Percentiles rank a stretch among this genome's conserved stretches.
phyloP scores from a whole-genome alignment of 2,888 invertebrate genomes.

The Ephialtes manifestator region DNA sequence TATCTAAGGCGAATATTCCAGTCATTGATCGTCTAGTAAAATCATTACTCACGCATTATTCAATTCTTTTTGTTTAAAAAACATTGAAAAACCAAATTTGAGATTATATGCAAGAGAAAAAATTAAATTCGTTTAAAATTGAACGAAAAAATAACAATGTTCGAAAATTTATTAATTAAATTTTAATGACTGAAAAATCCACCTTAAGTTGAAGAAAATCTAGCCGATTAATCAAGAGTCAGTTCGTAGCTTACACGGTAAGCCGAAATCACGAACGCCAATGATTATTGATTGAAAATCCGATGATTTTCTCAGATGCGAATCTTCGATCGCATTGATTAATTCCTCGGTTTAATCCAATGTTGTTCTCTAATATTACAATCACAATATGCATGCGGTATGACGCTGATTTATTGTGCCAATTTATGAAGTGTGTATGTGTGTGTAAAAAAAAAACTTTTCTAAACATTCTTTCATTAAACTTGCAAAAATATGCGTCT shows the following conservation, averaged over 20 bases:
- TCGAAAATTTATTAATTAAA: not conserved
- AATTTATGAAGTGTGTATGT: conserved; percentile 27
- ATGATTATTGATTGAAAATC: not conserved
- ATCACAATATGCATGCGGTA: conserved; percentile 78
- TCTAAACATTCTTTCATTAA: no score
- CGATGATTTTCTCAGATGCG: not conserved
- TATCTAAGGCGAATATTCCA: not conserved
- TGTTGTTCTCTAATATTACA: conserved; percentile 73
- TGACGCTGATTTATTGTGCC: conserved; percentile 74
- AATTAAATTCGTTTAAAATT: no score
- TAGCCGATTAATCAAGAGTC: not conserved
- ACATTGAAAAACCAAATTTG: no score
- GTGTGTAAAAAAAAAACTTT: conserved; percentile 8
- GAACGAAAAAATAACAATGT: no score
- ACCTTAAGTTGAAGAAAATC: not conserved
- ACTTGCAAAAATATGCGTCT: no score
- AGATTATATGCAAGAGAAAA: no score
- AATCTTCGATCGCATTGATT: conserved; percentile 61
- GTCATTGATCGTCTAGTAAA: not conserved
- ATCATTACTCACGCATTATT: not conserved
- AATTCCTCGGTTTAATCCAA: conserved; percentile 69
- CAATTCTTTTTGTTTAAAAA: no score
- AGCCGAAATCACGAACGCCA: not conserved
- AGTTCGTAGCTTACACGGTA: conserved; percentile 12
- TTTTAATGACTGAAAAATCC: not conserved